Percentiles rank a stretch among this genome's conserved stretches.
phyloP scores from a whole-genome alignment of 2,113 vertebrate genomes.

The Cephalopholis sonnerati region DNA sequence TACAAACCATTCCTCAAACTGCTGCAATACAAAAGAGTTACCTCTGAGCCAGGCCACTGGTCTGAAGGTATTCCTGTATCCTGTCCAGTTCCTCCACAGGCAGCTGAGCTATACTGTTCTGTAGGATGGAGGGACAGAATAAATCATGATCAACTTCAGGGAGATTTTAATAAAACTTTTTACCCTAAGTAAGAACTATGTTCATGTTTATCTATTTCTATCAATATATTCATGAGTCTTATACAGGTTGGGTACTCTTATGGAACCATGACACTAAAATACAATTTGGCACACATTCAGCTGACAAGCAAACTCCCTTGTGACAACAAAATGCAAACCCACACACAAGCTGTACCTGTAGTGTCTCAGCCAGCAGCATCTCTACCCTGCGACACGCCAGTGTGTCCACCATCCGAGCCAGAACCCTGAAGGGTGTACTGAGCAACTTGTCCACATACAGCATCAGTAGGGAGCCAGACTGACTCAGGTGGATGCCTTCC shows the following conservation, averaged over 20 bases:
- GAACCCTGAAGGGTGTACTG: slow-evolving; percentile 92
- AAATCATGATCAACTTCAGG: neutral
- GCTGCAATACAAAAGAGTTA: slow-evolving; percentile 60
- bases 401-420: slow-evolving; percentile 96
- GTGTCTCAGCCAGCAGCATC: slow-evolving; percentile 95
- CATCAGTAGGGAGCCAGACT: slow-evolving; percentile 94
- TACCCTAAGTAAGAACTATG: neutral
- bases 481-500: slow-evolving; percentile 98
- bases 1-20: neutral
- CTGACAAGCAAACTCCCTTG: neutral
- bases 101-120: slow-evolving; percentile 94
- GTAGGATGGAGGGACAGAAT: slow-evolving; percentile 48
- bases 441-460: slow-evolving; percentile 96
- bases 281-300: neutral
- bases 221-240: neutral
- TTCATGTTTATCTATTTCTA: neutral
- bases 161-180: neutral
- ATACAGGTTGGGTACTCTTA: neutral
- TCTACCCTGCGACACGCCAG: slow-evolving; percentile 97
- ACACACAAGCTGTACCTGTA: slow-evolving; percentile 87
- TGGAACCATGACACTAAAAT: neutral
- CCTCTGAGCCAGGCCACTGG: slow-evolving; percentile 93
- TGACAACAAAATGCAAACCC: neutral
- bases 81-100: slow-evolving; percentile 94
- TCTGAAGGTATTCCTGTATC: slow-evolving; percentile 95